A percentile compares a stretch with the other conserved stretches of the same genome.
These are phyloP conservation scores for Vulpes lagopus DNA, from an alignment of 2,113 vertebrate genomes.

Conservation along the genomic window DNA sequence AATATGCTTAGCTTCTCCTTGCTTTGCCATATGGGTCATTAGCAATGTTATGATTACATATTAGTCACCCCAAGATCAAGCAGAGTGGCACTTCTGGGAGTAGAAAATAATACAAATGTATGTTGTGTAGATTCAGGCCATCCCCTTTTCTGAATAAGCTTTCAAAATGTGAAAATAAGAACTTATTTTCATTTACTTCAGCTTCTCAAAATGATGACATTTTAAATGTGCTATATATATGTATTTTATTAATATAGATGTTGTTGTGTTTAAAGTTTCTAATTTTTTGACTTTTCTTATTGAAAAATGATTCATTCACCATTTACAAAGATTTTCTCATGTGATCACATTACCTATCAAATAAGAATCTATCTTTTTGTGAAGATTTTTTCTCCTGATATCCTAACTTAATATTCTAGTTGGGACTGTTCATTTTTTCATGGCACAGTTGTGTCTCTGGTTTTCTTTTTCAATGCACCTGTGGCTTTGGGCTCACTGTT, in stretches of 20 bases:
- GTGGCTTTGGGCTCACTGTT: background rate
- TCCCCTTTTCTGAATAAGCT: background rate
- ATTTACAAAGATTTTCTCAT: background rate
- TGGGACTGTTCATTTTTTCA: background rate
- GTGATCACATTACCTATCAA: background rate
- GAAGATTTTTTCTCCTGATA: background rate
- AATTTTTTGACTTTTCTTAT: conserved; percentile 1
- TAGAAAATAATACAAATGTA: background rate
- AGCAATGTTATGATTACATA: background rate
- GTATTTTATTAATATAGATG: background rate
- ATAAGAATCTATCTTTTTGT: background rate
- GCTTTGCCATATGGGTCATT: background rate
- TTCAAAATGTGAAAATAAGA: background rate
- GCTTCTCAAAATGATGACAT: background rate
- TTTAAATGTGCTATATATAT: background rate
- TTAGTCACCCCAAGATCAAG: background rate
- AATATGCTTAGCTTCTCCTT: background rate
- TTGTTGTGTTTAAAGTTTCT: background rate
- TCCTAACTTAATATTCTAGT: background rate
- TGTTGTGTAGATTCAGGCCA: background rate
- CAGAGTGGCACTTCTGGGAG: background rate
- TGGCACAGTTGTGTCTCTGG: background rate
- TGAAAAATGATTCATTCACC: background rate
- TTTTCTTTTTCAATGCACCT: background rate
- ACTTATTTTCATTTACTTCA: background rate